These are phyloP conservation scores for Mimachlamys varia DNA, from an alignment of 2,888 invertebrate species.

Conservation along the genomic window DNA sequence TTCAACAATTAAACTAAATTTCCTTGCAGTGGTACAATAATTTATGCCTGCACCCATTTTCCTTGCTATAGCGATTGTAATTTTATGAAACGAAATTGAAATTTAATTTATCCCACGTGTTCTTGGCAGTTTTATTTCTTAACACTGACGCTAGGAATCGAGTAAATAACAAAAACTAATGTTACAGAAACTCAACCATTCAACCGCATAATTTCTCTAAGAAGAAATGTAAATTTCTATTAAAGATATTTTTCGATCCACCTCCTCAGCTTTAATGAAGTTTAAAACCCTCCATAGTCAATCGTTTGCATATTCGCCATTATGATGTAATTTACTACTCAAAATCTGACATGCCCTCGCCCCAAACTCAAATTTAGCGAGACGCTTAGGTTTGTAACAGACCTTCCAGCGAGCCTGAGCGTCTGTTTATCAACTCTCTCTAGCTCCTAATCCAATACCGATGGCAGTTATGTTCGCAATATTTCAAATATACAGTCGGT, in stretches of 20 bases:
- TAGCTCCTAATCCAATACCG: constrained; percentile 29
- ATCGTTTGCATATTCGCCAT: constrained; percentile 28
- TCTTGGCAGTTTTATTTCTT: not conserved
- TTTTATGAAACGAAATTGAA: not conserved
- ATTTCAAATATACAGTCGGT: constrained; percentile 29
- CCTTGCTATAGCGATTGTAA: not conserved
- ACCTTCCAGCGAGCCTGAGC: not conserved
- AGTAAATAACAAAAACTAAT: not conserved
- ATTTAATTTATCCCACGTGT: not conserved
- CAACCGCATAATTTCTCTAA: constrained; percentile 22
- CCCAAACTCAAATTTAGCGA: constrained; percentile 31
- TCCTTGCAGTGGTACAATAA: not conserved
- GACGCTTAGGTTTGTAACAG: constrained; percentile 8
- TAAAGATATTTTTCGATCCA: constrained; percentile 10
- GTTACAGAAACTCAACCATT: not conserved
- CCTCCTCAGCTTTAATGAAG: constrained; percentile 16
- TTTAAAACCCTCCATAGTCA: constrained; percentile 4
- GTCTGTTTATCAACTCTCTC: constrained; percentile 1
- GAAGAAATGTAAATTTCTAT: constrained; percentile 36
- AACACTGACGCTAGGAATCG: not conserved
- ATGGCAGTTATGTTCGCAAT: constrained; percentile 36
- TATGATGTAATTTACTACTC: constrained; percentile 36
- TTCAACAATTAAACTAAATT: not conserved
- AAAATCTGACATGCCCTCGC: constrained; percentile 25
- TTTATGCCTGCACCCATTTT: not conserved